Conservation (phyloP, 2,888 invertebrate species). For the Ypsolopha sequella region DNA sequence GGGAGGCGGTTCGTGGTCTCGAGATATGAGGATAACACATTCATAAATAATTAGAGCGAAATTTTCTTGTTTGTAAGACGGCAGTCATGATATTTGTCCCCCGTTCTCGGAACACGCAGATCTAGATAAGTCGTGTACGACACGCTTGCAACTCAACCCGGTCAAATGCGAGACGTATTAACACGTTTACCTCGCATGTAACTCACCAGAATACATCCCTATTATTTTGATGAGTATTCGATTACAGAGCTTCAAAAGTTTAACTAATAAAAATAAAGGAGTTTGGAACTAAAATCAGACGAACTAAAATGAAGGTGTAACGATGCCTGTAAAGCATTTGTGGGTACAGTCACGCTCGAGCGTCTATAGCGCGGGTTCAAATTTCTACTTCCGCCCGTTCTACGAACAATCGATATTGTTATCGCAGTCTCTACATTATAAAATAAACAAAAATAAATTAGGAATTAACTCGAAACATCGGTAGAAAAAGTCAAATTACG, state of each 20-base stretch:
- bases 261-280: too few relatives aligned
- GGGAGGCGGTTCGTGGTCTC: conserved; percentile 64
- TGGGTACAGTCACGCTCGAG: conserved; percentile 58
- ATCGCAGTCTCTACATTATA: conserved; percentile 49
- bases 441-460: conserved; percentile 51
- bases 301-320: neutral
- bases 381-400: conserved; percentile 58
- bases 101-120: conserved; percentile 58
- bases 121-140: conserved; percentile 59
- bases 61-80: conserved; percentile 71
- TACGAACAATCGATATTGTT: conserved; percentile 62
- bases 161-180: conserved; percentile 14
- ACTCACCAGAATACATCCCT: neutral
- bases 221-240: neutral
- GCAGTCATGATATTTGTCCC: conserved; percentile 67
- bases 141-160: conserved; percentile 53
- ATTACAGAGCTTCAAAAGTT: neutral
- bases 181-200: conserved; percentile 2
- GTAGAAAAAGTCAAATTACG: conserved; percentile 15
- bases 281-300: neutral
- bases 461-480: conserved; percentile 25
- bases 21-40: conserved; percentile 71
- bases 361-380: conserved; percentile 49
- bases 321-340: conserved; percentile 19
- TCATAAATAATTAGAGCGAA: conserved; percentile 72